Evolutionary conservation across 2,888 invertebrate species (phyloP), one percentile per base, ranked within the genome.

Genomic region (Nipponacmea schrenckii): DNA sequence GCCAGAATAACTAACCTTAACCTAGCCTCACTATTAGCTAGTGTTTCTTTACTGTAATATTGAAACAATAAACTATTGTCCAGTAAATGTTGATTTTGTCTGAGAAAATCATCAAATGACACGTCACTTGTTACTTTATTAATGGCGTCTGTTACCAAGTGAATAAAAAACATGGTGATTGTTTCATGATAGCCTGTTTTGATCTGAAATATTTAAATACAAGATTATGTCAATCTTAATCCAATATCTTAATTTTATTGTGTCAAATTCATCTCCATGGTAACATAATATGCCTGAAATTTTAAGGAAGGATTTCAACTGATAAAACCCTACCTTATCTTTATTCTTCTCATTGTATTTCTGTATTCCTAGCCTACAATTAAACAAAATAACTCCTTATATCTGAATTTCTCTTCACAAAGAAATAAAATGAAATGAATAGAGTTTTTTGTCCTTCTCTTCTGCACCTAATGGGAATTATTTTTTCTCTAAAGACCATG

Each of bases 101-200:
- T 69, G n/a, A 87, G 71, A 74, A 87, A 88, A 26, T 82, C 80
- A 69, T 87, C 86, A 79, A 88, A 88, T 10, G 80, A 78, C 0
- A 24, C 24, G 24, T 68, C 67, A 15, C 63, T 68, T n/a, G 74
- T 73, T 24, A 74, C 77, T 24, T 27, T 27, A 48, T 77, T 69
- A 7, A 87, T 74, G 39, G 86, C 87, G 69, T 82, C 81, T 7
- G 81, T 77, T 3, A 88, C 82, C 68, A 85, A 73, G 71, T 85
- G 80, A 65, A 85, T 85, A 77, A 84, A 88, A 73, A 87, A 87
- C 80, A 80, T 82, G 2, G 87, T 87, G 69, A 88, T 84, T 8
- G 88, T 88, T 73, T 87, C 87, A 74, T 86, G 83, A 76, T 86
- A 88, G 7, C 85, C 85, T n/a, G 80, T 80, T 65, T 82, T 81